phyloP scores from a whole-genome alignment of 2,797 vertebrate genomes.

The Scarus forsteni region DNA sequence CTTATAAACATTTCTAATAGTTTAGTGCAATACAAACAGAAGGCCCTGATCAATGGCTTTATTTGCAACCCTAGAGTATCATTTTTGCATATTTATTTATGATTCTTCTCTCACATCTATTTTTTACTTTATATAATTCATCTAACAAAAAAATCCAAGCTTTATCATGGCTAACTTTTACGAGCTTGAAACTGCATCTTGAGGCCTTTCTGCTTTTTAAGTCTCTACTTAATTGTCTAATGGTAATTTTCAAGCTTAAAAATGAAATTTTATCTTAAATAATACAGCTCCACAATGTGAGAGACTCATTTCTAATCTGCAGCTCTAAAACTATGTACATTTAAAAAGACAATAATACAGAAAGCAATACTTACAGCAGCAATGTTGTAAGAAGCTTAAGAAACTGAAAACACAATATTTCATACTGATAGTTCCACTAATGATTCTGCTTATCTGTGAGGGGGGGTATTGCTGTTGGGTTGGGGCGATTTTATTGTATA shows the following conservation, averaged over 20 bases:
- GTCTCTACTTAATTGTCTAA: neutral
- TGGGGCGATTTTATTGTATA: slow-evolving; percentile 21
- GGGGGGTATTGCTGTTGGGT: neutral
- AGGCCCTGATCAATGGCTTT: neutral
- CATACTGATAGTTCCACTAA: neutral
- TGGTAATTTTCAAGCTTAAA: neutral
- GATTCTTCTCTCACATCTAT: no score
- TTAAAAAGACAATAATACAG: neutral
- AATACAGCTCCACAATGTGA: neutral
- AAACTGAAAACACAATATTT: neutral
- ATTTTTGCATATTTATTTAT: neutral
- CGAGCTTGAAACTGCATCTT: neutral
- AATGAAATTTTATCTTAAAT: neutral
- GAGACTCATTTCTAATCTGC: neutral
- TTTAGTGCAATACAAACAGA: slow-evolving; percentile 37
- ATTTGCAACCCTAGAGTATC: neutral
- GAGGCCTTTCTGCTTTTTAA: neutral
- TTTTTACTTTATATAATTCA: neutral
- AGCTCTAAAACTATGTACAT: neutral
- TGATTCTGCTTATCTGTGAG: neutral
- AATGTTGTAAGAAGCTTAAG: neutral
- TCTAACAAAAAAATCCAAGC: neutral
- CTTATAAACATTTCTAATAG: neutral
- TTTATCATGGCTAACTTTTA: neutral
- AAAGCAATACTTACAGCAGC: slow-evolving; percentile 1